Percentiles rank a stretch among this genome's conserved stretches.
Evolutionary conservation across 2,797 vertebrate species (phyloP).

Genomic region (Coregonus ussuriensis): DNA sequence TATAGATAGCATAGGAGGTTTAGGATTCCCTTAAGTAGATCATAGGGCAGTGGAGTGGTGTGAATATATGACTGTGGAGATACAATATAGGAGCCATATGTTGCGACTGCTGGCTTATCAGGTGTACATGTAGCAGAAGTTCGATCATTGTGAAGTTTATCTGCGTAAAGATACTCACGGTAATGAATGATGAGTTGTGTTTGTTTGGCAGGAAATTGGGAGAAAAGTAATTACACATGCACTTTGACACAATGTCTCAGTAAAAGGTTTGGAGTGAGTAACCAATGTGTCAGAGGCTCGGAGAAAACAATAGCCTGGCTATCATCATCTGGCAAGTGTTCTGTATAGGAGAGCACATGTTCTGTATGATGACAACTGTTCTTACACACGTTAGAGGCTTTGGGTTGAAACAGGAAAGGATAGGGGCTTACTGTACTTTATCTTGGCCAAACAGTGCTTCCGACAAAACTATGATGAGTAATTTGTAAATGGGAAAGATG

Average conservation of each 20-base stretch:
- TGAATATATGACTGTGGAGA: not conserved
- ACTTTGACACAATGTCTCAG: constrained; percentile 18
- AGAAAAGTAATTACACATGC: constrained; percentile 12
- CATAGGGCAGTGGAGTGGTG: not conserved
- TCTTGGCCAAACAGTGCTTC: constrained; percentile 64
- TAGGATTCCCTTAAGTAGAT: constrained; percentile 57
- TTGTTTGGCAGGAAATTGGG: constrained; percentile 9
- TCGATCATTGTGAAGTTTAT: not conserved
- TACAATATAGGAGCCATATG: not conserved
- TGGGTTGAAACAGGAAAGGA: constrained; percentile 53
- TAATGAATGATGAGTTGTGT: not conserved
- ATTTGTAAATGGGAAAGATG: constrained; percentile 70
- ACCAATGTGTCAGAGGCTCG: constrained; percentile 3
- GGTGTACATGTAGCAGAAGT: not conserved
- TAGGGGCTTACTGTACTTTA: constrained; percentile 51
- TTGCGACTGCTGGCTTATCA: not conserved
- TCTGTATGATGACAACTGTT: constrained; percentile 23
- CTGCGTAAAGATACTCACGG: not conserved
- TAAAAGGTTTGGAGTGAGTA: constrained; percentile 7
- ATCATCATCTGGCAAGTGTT: constrained; percentile 14
- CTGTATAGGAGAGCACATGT: constrained; percentile 14
- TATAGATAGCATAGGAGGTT: constrained; percentile 36
- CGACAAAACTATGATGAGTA: constrained; percentile 71
- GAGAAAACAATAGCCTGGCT: constrained; percentile 22
- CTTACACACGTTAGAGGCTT: constrained; percentile 15